A percentile compares a stretch with the other conserved stretches of the same genome.
Conservation (phyloP, 2,113 vertebrate species). For the Hylia prasina region DNA sequence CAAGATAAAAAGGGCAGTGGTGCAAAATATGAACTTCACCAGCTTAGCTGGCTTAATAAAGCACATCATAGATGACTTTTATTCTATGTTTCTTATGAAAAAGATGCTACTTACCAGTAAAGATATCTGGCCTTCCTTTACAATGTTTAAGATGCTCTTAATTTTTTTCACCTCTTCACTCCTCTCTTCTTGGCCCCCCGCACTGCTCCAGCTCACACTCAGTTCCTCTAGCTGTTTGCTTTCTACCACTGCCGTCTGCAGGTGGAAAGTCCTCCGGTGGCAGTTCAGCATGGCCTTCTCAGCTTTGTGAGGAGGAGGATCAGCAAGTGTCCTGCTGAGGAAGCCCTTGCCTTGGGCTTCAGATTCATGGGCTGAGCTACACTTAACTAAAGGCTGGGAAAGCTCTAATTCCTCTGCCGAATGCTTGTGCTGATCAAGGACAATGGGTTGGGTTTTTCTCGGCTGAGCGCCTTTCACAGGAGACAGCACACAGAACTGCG, state of each 20-base stretch:
- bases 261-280: constrained; percentile 75
- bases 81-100: background rate
- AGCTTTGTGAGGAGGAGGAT: constrained; percentile 72
- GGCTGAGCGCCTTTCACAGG: constrained; percentile 89
- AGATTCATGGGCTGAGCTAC: constrained; percentile 72
- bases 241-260: constrained; percentile 44
- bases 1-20: background rate
- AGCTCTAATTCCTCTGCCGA: constrained; percentile 69
- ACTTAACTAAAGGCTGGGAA: constrained; percentile 73
- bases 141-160: constrained; percentile 95
- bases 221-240: constrained; percentile 75
- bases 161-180: constrained; percentile 86
- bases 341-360: constrained; percentile 77
- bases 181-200: constrained; percentile 72
- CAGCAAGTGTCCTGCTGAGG: constrained; percentile 77
- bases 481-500: constrained; percentile 86
- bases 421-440: constrained; percentile 81
- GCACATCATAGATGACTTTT: background rate
- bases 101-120: constrained; percentile 82
- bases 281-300: constrained; percentile 71
- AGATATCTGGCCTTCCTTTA: constrained; percentile 94
- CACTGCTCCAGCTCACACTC: constrained; percentile 67
- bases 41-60: background rate
- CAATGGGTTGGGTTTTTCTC: constrained; percentile 81
- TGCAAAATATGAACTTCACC: background rate